phyloP scores from a whole-genome alignment of 2,888 invertebrate species.

The Platycnemis pennipes region DNA sequence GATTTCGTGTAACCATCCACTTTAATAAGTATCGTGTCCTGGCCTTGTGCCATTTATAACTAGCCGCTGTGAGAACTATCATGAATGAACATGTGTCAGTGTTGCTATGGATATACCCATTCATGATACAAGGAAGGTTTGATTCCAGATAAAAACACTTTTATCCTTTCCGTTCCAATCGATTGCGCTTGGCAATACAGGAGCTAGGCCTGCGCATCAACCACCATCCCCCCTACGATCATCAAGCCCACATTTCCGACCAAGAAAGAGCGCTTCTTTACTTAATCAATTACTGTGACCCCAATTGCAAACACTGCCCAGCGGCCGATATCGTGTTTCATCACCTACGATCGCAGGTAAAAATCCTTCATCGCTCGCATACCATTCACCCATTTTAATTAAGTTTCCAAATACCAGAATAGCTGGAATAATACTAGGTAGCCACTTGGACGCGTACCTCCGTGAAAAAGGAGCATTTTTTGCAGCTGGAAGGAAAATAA shows the following conservation, averaged over 20 bases:
- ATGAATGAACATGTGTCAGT: background rate
- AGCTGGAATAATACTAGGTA: too few species aligned
- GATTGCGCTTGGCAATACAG: background rate
- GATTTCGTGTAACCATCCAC: too few species aligned
- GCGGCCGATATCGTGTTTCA: background rate
- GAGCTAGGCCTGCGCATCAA: background rate
- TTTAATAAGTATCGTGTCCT: too few species aligned
- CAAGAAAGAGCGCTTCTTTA: background rate
- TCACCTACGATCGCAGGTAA: background rate
- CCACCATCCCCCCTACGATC: background rate
- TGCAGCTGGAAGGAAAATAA: too few species aligned
- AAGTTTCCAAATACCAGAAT: too few species aligned
- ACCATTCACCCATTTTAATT: too few species aligned
- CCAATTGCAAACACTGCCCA: background rate
- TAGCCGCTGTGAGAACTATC: background rate
- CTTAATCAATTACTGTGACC: constrained; percentile 9
- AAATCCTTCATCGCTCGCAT: background rate
- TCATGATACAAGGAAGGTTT: background rate
- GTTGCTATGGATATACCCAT: background rate
- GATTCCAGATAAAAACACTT: background rate
- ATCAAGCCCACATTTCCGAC: background rate
- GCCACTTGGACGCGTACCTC: too few species aligned
- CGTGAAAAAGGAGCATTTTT: too few species aligned
- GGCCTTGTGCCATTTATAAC: background rate
- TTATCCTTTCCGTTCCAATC: background rate